These are phyloP conservation scores for Burhinus oedicnemus DNA, from an alignment of 2,113 vertebrate genomes.

Conservation along the genomic window DNA sequence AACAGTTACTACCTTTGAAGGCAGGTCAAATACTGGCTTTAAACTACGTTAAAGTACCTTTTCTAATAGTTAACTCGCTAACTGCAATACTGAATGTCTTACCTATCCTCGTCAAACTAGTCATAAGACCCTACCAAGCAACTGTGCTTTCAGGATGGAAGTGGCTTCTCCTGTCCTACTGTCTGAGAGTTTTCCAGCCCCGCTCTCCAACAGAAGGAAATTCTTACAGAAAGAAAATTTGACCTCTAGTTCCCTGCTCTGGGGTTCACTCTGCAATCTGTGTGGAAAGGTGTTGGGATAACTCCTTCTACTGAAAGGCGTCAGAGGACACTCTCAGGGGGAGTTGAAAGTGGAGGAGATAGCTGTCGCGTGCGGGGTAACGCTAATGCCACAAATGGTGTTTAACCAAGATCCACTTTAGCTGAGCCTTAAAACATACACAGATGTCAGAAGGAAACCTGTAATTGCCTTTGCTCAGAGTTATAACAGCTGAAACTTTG, in stretches of 20 bases:
- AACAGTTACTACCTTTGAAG: constrained; percentile 8
- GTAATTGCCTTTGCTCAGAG: neutral
- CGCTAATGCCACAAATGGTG: neutral
- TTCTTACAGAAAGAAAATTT: neutral
- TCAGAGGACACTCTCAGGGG: neutral
- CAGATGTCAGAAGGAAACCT: neutral
- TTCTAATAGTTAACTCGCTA: constrained; percentile 16
- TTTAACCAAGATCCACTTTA: neutral
- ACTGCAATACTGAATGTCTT: neutral
- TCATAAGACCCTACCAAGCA: neutral
- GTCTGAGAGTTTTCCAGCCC: neutral
- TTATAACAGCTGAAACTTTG: neutral
- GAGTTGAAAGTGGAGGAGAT: neutral
- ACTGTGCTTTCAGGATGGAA: constrained; percentile 15
- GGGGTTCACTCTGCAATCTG: neutral
- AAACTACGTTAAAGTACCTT: constrained; percentile 12
- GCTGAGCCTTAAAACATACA: neutral
- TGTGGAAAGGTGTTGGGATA: neutral
- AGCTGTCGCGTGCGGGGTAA: neutral
- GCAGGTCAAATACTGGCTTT: neutral
- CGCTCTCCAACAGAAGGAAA: neutral
- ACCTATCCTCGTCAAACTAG: neutral
- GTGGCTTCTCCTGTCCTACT: neutral
- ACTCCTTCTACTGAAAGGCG: constrained; percentile 1
- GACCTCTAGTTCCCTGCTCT: neutral